Evolutionary conservation across 2,888 invertebrate genomes (phyloP), one percentile per base, ranked within the genome.

Genomic region (Pseudococcus viburni): DNA sequence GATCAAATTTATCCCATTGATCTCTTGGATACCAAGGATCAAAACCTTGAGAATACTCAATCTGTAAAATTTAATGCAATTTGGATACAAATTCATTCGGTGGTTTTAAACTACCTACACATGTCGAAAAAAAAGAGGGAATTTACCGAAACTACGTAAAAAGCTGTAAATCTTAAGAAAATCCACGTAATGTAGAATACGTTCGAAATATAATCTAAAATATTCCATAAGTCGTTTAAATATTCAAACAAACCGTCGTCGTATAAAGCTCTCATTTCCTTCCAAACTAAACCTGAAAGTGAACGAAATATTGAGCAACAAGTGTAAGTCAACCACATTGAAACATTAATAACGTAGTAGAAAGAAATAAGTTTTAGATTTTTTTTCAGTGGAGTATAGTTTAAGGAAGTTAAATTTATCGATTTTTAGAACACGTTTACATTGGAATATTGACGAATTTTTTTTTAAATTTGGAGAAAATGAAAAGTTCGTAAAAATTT

Each of bases 151-250:
- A 96, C 96, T 88, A 96, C 94, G 90, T 96, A 94, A 94, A 96
- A 98, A 17, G 99, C 95, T 0, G 98, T 96, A 88, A 96, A 93
- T 90, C 99, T 93, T 90, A 99, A 93, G 88, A 96, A 94, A 90
- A 99, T 95, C 94, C 99, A 99, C 73, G 97, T 95, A 33, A 99
- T 96, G 91, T 99, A 99, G 91, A 99, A 96, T 90, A 96, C 94
- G 91, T 99, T 99, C 9, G 99, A 99, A 90, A 98, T 96, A 91
- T 99, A 99, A 92, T 99, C 99, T 6, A 99, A 96, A 89, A 99
- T 97, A 91, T 99, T 99, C 99, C 99, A 99, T 90, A 99, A 94
- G 92, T 99, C 99, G 90, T 95, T 95, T 80, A 97, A 94, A 91
- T 99, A 99, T 90, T 98, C 98, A 90, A 95, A 92, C 9, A 99